Base-by-base conservation (phyloP, 2,888 invertebrate genomes). In the Diloba caeruleocephala region DNA sequence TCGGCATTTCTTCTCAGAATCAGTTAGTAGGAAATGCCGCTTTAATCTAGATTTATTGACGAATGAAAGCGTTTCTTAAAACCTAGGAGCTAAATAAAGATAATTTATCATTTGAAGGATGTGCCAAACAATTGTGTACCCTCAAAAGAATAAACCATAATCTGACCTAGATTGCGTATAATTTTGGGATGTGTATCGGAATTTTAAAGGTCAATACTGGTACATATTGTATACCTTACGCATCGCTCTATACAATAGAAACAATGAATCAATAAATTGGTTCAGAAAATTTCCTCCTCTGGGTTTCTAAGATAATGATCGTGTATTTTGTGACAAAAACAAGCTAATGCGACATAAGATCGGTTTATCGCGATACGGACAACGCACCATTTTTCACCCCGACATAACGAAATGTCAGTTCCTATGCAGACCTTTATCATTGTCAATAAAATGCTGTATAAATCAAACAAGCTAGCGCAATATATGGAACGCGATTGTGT, bases 381-480 rank as follows among this genome's bases (percentile, higher is more conserved):
- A 78, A 62, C 71, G 55, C 60, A 72, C 83, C 79, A 88, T 90
- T 87, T 89, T 88, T 89, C 87, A 87, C 76, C 76, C 76, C 68
- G 74, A 78, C 80, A 84, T 87, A 87, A 86, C 87, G 85, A 88
- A 85, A 87, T 79, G 90, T 89, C 90, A 85, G 81, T 72, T 74
- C 74, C 89, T 86, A 81, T 74, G 74, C 78, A 78, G 81, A 89
- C 90, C 90, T 90, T 84, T 87, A 82, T 91, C 90, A 90, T 87
- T 90, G 87, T 88, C 89, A 88, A 86, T 86, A 87, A 82, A 81
- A 77, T 75, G 78, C 70, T 82, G 79, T 83, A 82, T 87, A 84
- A 85, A 85, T 88, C 85, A 84, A 85, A 82, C 74, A 74, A 74
- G 70, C 74, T 69, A 70, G 68, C 63, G 58, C 58, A n/a, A 53